Percentiles rank a stretch among this genome's conserved stretches.
phyloP scores from a whole-genome alignment of 2,888 invertebrate species.

The Cotesia congregata region DNA sequence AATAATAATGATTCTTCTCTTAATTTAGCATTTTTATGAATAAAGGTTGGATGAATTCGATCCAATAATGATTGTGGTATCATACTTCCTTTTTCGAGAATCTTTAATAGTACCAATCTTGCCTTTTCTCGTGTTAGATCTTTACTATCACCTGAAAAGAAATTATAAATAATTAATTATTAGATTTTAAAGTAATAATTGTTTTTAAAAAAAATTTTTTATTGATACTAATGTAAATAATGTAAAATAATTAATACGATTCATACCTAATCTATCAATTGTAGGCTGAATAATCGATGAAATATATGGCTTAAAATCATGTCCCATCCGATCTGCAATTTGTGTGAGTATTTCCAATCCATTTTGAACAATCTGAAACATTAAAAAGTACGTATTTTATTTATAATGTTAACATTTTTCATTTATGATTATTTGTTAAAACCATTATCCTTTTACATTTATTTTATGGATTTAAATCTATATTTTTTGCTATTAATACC shows the following conservation, averaged over 20 bases:
- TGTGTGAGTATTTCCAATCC: constrained; percentile 90
- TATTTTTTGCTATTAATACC: too few relatives aligned
- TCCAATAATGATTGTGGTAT: constrained; percentile 81
- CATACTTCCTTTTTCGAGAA: constrained; percentile 81
- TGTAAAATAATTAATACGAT: constrained; percentile 8
- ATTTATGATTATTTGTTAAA: neutral
- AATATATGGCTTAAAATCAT: constrained; percentile 89
- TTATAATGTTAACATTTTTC: neutral
- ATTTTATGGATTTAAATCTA: too few relatives aligned
- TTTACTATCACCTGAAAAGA: constrained; percentile 74
- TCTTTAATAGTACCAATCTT: constrained; percentile 79
- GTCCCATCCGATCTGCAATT: constrained; percentile 87
- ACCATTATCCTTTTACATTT: too few relatives aligned
- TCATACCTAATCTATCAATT: constrained; percentile 80
- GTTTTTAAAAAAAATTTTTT: too few relatives aligned
- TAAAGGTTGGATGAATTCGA: constrained; percentile 79
- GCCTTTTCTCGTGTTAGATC: constrained; percentile 81
- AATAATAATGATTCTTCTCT: constrained; percentile 89
- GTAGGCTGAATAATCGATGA: constrained; percentile 86
- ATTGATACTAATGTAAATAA: too few relatives aligned
- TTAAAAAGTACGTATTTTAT: neutral
- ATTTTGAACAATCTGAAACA: constrained; percentile 86
- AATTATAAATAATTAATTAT: constrained; percentile 19
- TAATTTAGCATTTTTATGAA: constrained; percentile 94
- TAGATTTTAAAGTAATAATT: constrained; percentile 7